Base-by-base conservation (phyloP, 2,888 invertebrate genomes). In the Sinotaia quadrata region DNA sequence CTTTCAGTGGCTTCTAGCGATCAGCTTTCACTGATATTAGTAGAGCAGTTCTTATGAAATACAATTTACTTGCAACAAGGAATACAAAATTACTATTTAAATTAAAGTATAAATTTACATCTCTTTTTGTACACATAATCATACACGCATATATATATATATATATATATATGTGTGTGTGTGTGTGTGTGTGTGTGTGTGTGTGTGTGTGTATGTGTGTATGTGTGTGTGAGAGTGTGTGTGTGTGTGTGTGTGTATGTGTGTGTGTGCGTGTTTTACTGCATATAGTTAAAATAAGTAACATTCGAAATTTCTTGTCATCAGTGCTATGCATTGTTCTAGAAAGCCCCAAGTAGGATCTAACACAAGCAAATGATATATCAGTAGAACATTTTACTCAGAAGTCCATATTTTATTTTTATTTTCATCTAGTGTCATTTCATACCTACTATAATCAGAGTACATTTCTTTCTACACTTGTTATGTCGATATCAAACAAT, bases 201-300 rank as follows among this genome's bases (percentile, higher is more conserved):
- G 34, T 31, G 57, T 21, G 36, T 10, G 36, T 15, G 54, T 15
- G 33, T 29, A n/a, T 31, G 54, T 36, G 34, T 18, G 33, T 10
- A n/a, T 34, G 21, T 58, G 57, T 21, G 36, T 63, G 52, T 31
- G 52, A 8, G 37, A 18, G 27, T 51, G 27, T 18, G 52, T 51
- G 36, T 63, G 52, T 18, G 24, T 63, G 33, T 47, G 29, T 27
- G 49, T 47, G 33, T 27, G 33, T 49, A 21, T 29, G 21, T 10
- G 24, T 44, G 33, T 29, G 21, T 31, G 33, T 47, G 15, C 27
- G 21, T 24, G 33, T 2, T 12, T 41, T 18, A 41, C n/a, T 18
- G 41, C 41, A 1, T 1, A n/a, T 2, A n/a, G 41, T 41, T 41
- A 41, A 18, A 18, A n/a, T 12, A 12, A n/a, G n/a, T 2, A 41